A percentile compares a stretch with the other conserved stretches of the same genome.
phyloP scores from a whole-genome alignment of 2,797 vertebrate genomes.

The Cyclura pinguis region DNA sequence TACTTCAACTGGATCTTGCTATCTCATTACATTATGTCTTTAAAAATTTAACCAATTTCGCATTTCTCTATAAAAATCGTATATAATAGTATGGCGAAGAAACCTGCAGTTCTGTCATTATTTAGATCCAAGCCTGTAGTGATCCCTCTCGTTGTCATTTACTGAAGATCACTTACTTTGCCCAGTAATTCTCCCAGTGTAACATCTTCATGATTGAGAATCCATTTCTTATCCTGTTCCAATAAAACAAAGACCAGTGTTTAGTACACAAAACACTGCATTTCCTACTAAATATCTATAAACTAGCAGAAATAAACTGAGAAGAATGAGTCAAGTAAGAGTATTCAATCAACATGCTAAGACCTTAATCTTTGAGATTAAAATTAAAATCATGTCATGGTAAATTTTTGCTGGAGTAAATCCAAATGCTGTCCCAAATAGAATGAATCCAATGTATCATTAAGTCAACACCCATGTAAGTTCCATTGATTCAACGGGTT shows the following conservation, averaged over 20 bases:
- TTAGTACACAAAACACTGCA: constrained; percentile 42
- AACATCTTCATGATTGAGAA: constrained; percentile 97
- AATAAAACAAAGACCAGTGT: constrained; percentile 54
- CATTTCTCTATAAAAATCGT: constrained; percentile 14
- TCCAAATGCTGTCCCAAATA: constrained; percentile 2
- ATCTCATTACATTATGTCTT: not conserved
- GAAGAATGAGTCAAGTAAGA: not conserved
- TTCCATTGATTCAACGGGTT: constrained; percentile 3
- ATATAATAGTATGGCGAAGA: not conserved
- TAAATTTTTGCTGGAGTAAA: constrained; percentile 19
- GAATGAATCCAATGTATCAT: too few species aligned
- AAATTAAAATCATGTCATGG: constrained; percentile 36
- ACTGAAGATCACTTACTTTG: constrained; percentile 85
- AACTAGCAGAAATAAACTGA: constrained; percentile 32
- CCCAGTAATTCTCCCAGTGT: constrained; percentile 93
- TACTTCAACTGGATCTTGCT: not conserved
- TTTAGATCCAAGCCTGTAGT: not conserved
- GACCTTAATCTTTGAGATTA: constrained; percentile 23
- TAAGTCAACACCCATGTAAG: too few species aligned
- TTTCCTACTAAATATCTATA: constrained; percentile 24
- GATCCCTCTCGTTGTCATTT: constrained; percentile 24
- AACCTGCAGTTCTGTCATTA: not conserved
- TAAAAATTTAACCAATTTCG: not conserved
- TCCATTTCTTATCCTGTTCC: constrained; percentile 95
- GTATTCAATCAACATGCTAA: constrained; percentile 24